Base-by-base conservation (phyloP, 2,888 invertebrate genomes). In the Rugalucina vietnamica region DNA sequence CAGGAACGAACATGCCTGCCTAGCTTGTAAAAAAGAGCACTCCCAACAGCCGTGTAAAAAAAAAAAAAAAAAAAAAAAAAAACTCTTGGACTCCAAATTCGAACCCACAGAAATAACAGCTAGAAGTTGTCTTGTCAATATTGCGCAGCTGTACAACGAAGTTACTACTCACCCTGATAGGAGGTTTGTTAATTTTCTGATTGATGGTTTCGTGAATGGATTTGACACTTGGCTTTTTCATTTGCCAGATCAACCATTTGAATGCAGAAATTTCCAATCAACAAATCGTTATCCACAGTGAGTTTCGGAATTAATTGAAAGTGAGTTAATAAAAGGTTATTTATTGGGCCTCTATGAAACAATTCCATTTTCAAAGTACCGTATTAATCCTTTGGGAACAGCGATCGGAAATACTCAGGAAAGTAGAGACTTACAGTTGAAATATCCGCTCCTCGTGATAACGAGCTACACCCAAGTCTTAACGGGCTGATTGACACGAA, bases 151-250 rank as follows among this genome's bases (percentile, higher is more conserved):
- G 14, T 10, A 29, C 29, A 10, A n/a, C 14, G 82, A 74, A 74
- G 37, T 82, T 12, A 18, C 2, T n/a, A 1, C 37, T 60, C 71
- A 74, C 36, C 69, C 49, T 8, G 70, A 73, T 29, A 49, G 27
- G 32, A 10, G 0, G 18, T 73, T 73, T 29, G 50, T 73, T 1
- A 50, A 49, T 32, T 57, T n/a, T 18, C 24, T 82, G 0, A 49
- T 74, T 18, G 60, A 82, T n/a, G 69, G 77, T 0, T 74, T 82
- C 18, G 14, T 0, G 2, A 24, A 73, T 36, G 77, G 81, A 18
- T 82, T 82, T 69, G 34, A 69, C 18, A 81, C 76, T 1, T 60
- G 72, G 10, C 21, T 77, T 34, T 24, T 32, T 4, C 18, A 18
- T 0, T 12, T 82, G 18, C 73, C 65, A 14, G 36, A 43, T 12